Base-by-base conservation (phyloP, 2,113 vertebrate genomes). In the Brienomyrus longianalis region DNA sequence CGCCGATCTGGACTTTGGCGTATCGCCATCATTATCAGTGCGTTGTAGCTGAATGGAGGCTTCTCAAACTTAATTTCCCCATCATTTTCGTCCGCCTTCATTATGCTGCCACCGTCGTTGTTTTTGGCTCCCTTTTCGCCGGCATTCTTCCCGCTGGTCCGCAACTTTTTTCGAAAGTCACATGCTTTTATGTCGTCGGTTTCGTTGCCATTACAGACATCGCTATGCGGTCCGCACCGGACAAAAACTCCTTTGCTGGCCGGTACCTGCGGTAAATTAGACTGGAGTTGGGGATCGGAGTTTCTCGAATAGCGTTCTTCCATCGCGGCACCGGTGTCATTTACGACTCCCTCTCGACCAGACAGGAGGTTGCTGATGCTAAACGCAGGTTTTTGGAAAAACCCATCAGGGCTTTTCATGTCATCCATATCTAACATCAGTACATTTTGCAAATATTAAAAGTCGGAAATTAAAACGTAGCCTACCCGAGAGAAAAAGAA, bases 1-100 rank as follows among this genome's bases (percentile, higher is more conserved):
- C 96, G 91, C 51, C 94, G 62, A 13, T 92, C 94, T 0, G 95
- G 95, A 88, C 95, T 97, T 90, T 96, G 96, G 27, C 96, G 95
- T 90, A 97, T 96, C 80, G 96, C 96, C 96, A 97, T 97, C 96
- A 96, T 96, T 89, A 97, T 97, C 86, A 97, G 95, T 27, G 96
- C 96, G 90, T 96, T 97, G 89, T 97, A 97, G 43, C 96, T 97
- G 90, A 97, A 97, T 0, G 96, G 95, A 3, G 96, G 96, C 90
- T 97, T 97, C 83, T 96, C 95, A 0, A 89, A 87, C 89, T 94
- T 94, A 2, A 62, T 88, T 70, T 91, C 90, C 50, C 92, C 91
- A 10, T 92, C 93, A 5, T 51, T 83, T 2, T 39, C 84, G 2
- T 23, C 70, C 87, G 91, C 91, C 89, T 92, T 91, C 10, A 43